A percentile compares a stretch with the other conserved stretches of the same genome.
Evolutionary conservation across 2,888 invertebrate genomes (phyloP).

Genomic region (Xylota segnis): DNA sequence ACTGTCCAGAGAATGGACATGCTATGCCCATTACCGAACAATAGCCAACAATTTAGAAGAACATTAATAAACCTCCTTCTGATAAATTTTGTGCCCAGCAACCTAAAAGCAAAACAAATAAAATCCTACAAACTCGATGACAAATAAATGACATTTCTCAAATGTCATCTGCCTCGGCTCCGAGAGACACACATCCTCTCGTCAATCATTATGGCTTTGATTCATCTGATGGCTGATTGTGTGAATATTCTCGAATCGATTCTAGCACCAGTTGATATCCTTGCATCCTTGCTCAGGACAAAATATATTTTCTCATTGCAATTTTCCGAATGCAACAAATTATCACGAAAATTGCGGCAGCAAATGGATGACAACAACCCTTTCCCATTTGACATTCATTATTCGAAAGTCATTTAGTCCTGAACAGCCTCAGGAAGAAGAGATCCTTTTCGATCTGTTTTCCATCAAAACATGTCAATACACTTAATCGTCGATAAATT

Average conservation of each 20-base stretch:
- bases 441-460: conserved; percentile 25
- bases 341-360: neutral
- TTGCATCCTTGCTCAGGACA: neutral
- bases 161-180: neutral
- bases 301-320: conserved; percentile 13
- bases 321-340: conserved; percentile 11
- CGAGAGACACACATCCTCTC: neutral
- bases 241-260: neutral
- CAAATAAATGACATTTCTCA: conserved; percentile 40
- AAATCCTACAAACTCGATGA: conserved; percentile 23
- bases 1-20: neutral
- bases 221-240: neutral
- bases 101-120: neutral
- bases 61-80: neutral
- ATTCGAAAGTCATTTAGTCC: neutral
- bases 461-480: conserved; percentile 60
- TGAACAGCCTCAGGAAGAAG: neutral
- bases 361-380: conserved; percentile 1
- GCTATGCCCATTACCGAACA: neutral
- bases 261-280: neutral
- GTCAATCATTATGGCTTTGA: conserved; percentile 7
- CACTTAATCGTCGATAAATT: conserved; percentile 55
- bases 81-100: neutral
- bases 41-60: neutral
- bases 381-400: neutral